Evolutionary conservation across 1,140 invertebrate genomes (phyloP).

Genomic region (Trichonephila clavata): DNA sequence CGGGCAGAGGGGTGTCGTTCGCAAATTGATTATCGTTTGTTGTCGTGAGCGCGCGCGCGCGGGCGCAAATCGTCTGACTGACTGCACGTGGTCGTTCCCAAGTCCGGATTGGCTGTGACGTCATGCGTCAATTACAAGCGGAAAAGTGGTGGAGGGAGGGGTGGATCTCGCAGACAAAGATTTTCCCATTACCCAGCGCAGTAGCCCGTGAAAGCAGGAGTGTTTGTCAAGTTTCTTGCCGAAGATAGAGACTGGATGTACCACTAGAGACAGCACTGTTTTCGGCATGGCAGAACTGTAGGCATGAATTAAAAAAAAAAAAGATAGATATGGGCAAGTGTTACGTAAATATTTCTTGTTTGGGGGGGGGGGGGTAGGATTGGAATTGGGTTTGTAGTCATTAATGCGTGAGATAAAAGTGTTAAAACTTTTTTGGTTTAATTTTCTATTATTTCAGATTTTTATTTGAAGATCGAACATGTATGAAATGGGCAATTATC

Average conservation of each 20-base stretch:
- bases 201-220: constrained; percentile 48
- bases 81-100: not conserved
- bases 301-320: constrained; percentile 24
- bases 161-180: constrained; percentile 21
- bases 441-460: not conserved
- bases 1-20: not conserved
- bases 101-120: constrained; percentile 40
- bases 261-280: not conserved
- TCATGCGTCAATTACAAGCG: constrained; percentile 55
- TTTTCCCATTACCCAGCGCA: constrained; percentile 48
- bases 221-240: constrained; percentile 53
- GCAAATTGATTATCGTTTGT: constrained; percentile 66
- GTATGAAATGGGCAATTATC: no score
- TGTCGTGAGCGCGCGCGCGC: constrained; percentile 8
- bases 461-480: not conserved
- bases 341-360: no score
- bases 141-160: not conserved
- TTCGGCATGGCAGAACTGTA: constrained; percentile 43
- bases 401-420: no score
- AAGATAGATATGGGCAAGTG: not conserved
- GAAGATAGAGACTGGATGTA: not conserved
- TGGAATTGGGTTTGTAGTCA: no score
- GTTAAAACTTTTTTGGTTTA: not conserved
- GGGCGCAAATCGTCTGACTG: not conserved
- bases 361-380: no score